These are phyloP conservation scores for Stegophylla sp. DNA, from an alignment of 2,888 invertebrate species.

Conservation along the genomic window DNA sequence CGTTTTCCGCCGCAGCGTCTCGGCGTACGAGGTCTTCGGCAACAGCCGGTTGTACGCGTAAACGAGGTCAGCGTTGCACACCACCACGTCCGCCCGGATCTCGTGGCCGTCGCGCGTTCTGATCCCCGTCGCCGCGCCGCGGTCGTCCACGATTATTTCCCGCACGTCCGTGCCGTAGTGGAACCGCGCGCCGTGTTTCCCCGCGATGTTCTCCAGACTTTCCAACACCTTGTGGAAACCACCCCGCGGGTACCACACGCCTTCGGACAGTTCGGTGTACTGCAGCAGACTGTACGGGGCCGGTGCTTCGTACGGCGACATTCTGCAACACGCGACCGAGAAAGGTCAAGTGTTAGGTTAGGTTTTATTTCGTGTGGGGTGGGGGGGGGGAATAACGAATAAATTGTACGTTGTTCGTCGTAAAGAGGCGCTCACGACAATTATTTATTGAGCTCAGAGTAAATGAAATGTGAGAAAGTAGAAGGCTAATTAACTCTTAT, in stretches of 20 bases:
- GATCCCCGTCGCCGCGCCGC: conserved; percentile 39
- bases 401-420: too few species aligned
- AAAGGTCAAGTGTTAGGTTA: too few species aligned
- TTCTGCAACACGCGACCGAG: conserved; percentile 32
- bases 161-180: conserved; percentile 27
- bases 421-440: too few species aligned
- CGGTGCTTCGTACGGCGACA: conserved; percentile 43
- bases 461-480: too few species aligned
- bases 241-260: conserved; percentile 51
- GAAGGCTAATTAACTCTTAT: too few species aligned
- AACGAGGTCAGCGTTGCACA: conserved; percentile 52
- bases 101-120: conserved; percentile 5
- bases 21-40: conserved; percentile 34
- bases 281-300: conserved; percentile 43
- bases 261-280: conserved; percentile 46
- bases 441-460: too few species aligned
- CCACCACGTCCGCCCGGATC: conserved; percentile 42
- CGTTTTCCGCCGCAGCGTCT: conserved; percentile 10
- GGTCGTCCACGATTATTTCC: conserved; percentile 32
- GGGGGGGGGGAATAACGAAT: too few species aligned
- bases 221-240: conserved; percentile 41
- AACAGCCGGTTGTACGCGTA: conserved; percentile 48
- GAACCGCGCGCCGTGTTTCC: conserved; percentile 24
- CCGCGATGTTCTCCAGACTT: conserved; percentile 34
- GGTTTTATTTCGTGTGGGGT: too few species aligned